A percentile compares a stretch with the other conserved stretches of the same genome.
Conservation (phyloP, 2,888 invertebrate genomes). For the Malthinus seriepunctatus region DNA sequence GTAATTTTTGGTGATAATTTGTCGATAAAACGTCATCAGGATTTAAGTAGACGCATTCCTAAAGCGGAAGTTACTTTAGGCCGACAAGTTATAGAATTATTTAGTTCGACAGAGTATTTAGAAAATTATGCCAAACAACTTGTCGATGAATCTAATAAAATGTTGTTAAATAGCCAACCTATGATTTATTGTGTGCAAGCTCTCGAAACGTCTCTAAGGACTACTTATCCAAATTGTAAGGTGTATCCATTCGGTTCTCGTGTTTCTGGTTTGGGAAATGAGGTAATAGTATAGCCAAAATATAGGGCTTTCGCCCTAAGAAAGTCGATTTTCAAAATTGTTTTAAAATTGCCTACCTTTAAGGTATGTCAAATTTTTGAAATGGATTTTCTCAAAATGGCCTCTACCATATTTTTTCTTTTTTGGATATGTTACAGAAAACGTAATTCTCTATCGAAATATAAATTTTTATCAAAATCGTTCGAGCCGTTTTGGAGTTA, state of each 20-base stretch:
- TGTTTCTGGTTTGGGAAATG: constrained; percentile 58
- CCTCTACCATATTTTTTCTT: too few relatives aligned
- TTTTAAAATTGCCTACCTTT: too few relatives aligned
- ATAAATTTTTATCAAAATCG: too few relatives aligned
- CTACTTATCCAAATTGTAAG: constrained; percentile 46
- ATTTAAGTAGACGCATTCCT: neutral
- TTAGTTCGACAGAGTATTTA: constrained; percentile 36
- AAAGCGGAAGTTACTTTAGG: constrained; percentile 36
- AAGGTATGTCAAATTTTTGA: too few relatives aligned
- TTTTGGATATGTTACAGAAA: too few relatives aligned
- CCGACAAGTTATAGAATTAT: constrained; percentile 37
- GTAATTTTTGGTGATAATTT: constrained; percentile 48
- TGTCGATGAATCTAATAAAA: constrained; percentile 39
- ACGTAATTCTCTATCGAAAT: too few relatives aligned
- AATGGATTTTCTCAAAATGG: too few relatives aligned
- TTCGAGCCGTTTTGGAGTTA: too few relatives aligned
- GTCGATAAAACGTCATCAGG: constrained; percentile 40
- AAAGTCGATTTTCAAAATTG: too few relatives aligned
- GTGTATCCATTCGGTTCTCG: constrained; percentile 65
- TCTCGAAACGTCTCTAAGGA: constrained; percentile 41
- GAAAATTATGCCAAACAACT: constrained; percentile 32
- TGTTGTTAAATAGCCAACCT: constrained; percentile 34
- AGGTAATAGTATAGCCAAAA: too few relatives aligned
- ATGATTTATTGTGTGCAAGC: constrained; percentile 41
- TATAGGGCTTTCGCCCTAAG: too few relatives aligned